A percentile compares a stretch with the other conserved stretches of the same genome.
phyloP scores from a whole-genome alignment of 2,113 vertebrate species.

The Nycticryphes semicollaris region DNA sequence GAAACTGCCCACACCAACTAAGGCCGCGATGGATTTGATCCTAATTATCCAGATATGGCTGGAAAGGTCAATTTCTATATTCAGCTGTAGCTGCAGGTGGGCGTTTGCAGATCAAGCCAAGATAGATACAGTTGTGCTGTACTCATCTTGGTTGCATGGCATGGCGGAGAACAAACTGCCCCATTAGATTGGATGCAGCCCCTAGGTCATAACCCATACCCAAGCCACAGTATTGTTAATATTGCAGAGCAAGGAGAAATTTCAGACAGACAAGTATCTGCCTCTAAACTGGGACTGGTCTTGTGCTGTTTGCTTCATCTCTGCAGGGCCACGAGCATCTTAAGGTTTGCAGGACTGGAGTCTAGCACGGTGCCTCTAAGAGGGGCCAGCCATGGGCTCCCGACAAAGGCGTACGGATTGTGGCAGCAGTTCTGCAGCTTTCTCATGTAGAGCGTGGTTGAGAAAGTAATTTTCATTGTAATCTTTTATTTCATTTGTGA shows the following conservation, averaged over 20 bases:
- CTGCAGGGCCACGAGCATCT: neutral
- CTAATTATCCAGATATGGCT: fast-evolving
- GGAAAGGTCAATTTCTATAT: neutral
- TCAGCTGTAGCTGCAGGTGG: neutral
- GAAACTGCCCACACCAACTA: neutral
- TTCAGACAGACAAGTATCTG: neutral
- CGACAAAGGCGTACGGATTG: fast-evolving
- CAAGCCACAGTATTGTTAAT: neutral
- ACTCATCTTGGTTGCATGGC: neutral
- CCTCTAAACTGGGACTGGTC: neutral
- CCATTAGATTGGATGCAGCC: neutral
- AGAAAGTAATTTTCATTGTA: neutral
- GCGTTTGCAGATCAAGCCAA: neutral
- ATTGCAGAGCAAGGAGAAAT: neutral
- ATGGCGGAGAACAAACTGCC: neutral
- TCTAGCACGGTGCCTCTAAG: fast-evolving
- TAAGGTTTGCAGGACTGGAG: neutral
- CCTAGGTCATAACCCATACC: neutral
- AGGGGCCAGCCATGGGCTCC: neutral
- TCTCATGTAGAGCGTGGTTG: neutral
- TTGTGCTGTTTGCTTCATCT: neutral
- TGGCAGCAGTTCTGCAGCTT: neutral
- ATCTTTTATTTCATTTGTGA: neutral
- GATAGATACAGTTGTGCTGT: neutral
- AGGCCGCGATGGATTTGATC: neutral